Evolutionary conservation across 2,113 vertebrate species (phyloP), one percentile per base, ranked within the genome.

Genomic region (Colistium nudipinnis): DNA sequence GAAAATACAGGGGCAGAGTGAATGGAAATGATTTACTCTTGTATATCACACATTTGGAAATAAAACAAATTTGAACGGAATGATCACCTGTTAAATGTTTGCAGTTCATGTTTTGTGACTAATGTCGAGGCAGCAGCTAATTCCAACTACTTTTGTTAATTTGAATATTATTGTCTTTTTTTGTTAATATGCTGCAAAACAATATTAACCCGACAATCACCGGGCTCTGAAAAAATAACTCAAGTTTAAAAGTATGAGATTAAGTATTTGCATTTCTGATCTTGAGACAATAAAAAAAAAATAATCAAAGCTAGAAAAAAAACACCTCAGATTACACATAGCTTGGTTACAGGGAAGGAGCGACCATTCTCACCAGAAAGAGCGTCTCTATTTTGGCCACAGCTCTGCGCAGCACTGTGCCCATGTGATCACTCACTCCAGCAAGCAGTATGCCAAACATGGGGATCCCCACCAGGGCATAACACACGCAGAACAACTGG

Each of bases 371-470:
- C 89, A 97, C 96, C 94, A 96, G 76, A 70, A 96, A 96, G 73
- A 97, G 81, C 33, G 91, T 92, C 91, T 97, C 96, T 17, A 97
- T 93, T 81, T 95, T 94, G 25, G 91, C 93, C 25, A 97, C 94
- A n/a, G 93, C 94, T 17, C 70, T 92, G 27, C 95, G 87, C 64
- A 97, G 91, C 77, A 94, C 89, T 0, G 94, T 95, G 65, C 96
- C 96, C 82, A 97, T 87, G 73, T 95, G 94, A 82, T 97, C 96
- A 0, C 96, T 93, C 2, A 96, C 95, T 41, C 96, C 96, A 0
- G 96, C 95, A 28, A 97, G 91, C 76, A 97, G 91, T 44, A 97
- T 95, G 62, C 96, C 96, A 53, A 96, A 97, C 87, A 97, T 94
- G 0, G 96, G 96, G 72, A 97, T 97, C 22, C 96, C 96, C 74